Conservation (phyloP, 2,888 invertebrate genomes). For the Zaprionus lineosus region DNA sequence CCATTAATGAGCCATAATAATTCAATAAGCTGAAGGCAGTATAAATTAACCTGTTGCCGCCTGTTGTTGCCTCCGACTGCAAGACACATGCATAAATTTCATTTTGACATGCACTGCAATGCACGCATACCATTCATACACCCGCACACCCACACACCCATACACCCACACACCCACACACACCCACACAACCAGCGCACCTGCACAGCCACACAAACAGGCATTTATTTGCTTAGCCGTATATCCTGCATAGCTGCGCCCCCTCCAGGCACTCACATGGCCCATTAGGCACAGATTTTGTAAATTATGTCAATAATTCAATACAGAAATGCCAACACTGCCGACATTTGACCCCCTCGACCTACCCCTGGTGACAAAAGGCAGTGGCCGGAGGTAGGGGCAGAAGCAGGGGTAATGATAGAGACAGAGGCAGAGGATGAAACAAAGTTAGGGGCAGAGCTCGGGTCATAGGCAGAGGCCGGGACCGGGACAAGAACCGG, state of each 20-base stretch:
- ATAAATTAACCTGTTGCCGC: slow-evolving; percentile 70
- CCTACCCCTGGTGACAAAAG: too few species aligned
- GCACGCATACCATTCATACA: slow-evolving; percentile 5
- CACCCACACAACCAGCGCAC: slow-evolving; percentile 11
- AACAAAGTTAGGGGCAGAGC: too few species aligned
- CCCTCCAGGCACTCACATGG: slow-evolving; percentile 55
- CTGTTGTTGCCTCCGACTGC: slow-evolving; percentile 10
- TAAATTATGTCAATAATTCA: slow-evolving; percentile 77
- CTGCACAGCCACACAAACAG: slow-evolving; percentile 7
- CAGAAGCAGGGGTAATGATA: too few species aligned
- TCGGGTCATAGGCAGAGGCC: too few species aligned
- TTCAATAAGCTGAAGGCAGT: slow-evolving; percentile 66
- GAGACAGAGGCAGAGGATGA: too few species aligned
- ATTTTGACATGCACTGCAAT: slow-evolving; percentile 21
- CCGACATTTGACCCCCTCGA: slow-evolving; percentile 60
- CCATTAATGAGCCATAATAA: slow-evolving; percentile 69
- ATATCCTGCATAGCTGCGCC: slow-evolving; percentile 27
- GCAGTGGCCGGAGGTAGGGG: too few species aligned
- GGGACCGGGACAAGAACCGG: background rate
- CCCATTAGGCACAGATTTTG: slow-evolving; percentile 76
- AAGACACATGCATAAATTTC: slow-evolving; percentile 31
- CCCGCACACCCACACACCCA: background rate
- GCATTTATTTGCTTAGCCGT: slow-evolving; percentile 15
- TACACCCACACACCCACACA: background rate
- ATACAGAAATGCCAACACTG: slow-evolving; percentile 68